Evolutionary conservation across 2,888 invertebrate genomes (phyloP).

Genomic region (Muschampia plurimacula): DNA sequence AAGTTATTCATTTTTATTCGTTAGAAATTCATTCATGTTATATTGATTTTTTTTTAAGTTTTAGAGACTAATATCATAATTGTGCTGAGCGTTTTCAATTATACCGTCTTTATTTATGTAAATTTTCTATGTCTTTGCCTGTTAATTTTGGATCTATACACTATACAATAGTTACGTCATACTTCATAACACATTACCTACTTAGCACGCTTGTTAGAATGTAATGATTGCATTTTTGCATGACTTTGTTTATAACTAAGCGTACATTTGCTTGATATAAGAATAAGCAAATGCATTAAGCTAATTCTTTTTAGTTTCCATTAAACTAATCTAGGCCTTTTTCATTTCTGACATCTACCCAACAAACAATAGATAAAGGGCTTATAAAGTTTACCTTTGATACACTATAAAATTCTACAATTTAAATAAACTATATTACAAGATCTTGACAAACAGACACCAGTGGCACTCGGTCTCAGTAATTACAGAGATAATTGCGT

Average conservation of each 20-base stretch:
- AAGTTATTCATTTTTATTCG: not conserved
- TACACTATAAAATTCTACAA: not conserved
- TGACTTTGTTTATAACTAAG: not conserved
- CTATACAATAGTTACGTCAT: slow-evolving; percentile 1
- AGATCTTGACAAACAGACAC: slow-evolving; percentile 14
- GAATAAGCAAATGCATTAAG: not conserved
- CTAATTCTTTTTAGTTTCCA: too few species aligned
- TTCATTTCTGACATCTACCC: too few species aligned
- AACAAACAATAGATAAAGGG: too few species aligned
- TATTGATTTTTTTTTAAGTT: not conserved
- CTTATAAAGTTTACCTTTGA: too few species aligned
- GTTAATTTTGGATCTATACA: not conserved
- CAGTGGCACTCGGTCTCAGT: slow-evolving; percentile 7
- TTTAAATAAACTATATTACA: not conserved
- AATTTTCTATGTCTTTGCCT: not conserved
- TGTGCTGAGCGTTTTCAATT: not conserved
- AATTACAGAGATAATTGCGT: slow-evolving; percentile 39
- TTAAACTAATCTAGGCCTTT: too few species aligned
- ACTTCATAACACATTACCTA: not conserved
- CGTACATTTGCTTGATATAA: not conserved
- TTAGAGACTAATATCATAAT: not conserved
- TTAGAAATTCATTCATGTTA: not conserved
- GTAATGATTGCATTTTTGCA: slow-evolving; percentile 13
- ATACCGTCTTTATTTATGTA: not conserved
- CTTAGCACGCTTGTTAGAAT: not conserved